Evolutionary conservation across 1,140 invertebrate species (phyloP).

Genomic region (Heliconius melpomene): DNA sequence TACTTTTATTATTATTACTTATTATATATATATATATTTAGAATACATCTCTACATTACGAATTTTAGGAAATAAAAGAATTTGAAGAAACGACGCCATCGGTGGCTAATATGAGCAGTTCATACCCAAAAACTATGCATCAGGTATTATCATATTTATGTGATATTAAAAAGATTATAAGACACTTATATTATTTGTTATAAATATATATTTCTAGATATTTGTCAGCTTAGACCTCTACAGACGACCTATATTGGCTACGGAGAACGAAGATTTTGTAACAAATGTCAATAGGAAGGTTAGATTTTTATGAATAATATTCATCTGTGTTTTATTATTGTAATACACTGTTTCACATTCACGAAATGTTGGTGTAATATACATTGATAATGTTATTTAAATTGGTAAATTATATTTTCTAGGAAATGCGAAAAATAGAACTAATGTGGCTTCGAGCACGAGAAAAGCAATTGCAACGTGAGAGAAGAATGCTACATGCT

Average conservation of each 20-base stretch:
- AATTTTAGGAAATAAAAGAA: constrained; percentile 62
- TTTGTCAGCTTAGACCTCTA: constrained; percentile 68
- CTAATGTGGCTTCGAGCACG: constrained; percentile 56
- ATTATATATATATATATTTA: no score
- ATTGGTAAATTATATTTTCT: constrained; percentile 12
- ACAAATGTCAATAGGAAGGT: constrained; percentile 74
- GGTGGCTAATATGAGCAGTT: constrained; percentile 37
- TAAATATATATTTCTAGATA: constrained; percentile 47
- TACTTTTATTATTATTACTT: no score
- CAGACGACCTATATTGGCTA: constrained; percentile 61
- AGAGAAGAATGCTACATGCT: constrained; percentile 54
- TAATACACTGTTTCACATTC: no score
- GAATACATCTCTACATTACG: neutral
- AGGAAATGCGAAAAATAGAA: constrained; percentile 72
- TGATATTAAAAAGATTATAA: neutral
- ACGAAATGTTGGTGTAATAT: no score
- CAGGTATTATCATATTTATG: constrained; percentile 50
- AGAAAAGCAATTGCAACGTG: constrained; percentile 55
- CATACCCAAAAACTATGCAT: constrained; percentile 65
- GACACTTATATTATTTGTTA: neutral
- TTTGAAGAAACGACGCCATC: constrained; percentile 52
- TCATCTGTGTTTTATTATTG: neutral
- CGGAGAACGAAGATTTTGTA: constrained; percentile 74
- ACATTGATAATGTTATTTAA: no score
- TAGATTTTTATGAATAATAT: constrained; percentile 6